Evolutionary conservation across 2,888 invertebrate genomes (phyloP).

Genomic region (Onchidella celtica): DNA sequence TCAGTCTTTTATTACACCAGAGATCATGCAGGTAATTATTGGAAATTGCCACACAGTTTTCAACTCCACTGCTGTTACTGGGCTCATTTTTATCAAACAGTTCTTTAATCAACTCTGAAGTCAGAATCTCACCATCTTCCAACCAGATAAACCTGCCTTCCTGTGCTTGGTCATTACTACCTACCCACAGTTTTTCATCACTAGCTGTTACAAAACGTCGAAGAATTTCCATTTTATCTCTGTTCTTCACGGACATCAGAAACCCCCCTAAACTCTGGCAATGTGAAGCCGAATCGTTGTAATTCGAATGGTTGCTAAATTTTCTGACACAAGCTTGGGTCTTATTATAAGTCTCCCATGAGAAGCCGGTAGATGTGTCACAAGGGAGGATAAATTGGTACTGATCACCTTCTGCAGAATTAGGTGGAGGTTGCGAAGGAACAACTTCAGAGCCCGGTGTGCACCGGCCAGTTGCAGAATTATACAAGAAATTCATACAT

Average conservation of each 20-base stretch:
- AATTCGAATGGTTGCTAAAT: not conserved
- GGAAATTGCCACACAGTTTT: too few relatives aligned
- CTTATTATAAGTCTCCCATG: not conserved
- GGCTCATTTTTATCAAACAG: too few relatives aligned
- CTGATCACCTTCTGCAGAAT: not conserved
- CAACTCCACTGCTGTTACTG: too few relatives aligned
- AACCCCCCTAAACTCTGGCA: not conserved
- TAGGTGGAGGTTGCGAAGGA: not conserved
- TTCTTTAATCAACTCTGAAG: not conserved
- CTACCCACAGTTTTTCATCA: not conserved
- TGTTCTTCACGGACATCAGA: slow-evolving; percentile 8
- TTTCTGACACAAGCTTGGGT: slow-evolving; percentile 6
- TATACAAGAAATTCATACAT: slow-evolving; percentile 7
- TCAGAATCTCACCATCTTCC: slow-evolving; percentile 2
- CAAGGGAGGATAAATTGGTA: slow-evolving; percentile 1
- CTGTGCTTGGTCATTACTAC: not conserved
- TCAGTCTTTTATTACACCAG: too few relatives aligned
- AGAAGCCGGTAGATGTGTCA: not conserved
- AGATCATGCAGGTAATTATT: too few relatives aligned
- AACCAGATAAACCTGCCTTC: not conserved
- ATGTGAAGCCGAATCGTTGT: not conserved
- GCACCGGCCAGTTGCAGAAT: not conserved
- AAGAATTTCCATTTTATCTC: not conserved
- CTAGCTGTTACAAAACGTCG: not conserved
- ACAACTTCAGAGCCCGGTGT: not conserved